Conservation (phyloP, 1,140 invertebrate species). For the Cryptotermes secundus region DNA sequence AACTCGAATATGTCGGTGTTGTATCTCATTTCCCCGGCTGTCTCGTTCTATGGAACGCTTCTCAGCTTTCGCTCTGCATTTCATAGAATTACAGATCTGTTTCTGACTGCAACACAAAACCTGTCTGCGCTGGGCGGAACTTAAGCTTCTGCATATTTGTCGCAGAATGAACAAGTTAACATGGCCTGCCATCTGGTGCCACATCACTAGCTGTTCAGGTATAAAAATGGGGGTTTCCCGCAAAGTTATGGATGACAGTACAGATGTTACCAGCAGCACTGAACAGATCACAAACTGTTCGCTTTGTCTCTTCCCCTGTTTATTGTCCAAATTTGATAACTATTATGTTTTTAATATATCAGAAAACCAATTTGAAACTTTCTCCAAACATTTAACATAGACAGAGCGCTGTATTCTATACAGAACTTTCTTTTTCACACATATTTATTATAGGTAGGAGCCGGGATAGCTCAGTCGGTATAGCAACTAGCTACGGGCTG, state of each 20-base stretch:
- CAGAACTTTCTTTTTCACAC: too few relatives aligned
- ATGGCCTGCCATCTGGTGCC: not conserved
- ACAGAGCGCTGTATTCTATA: too few relatives aligned
- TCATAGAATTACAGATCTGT: not conserved
- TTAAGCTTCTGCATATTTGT: constrained; percentile 12
- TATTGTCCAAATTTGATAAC: not conserved
- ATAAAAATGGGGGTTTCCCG: not conserved
- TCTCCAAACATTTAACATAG: not conserved
- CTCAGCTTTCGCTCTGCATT: not conserved
- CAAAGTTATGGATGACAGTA: constrained; percentile 4
- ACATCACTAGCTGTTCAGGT: not conserved
- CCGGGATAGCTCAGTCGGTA: too few relatives aligned
- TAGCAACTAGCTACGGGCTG: too few relatives aligned
- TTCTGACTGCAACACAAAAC: not conserved
- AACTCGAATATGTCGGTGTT: not conserved
- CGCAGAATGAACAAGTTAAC: not conserved
- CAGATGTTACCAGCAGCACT: not conserved
- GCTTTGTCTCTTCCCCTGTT: not conserved
- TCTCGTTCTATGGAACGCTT: not conserved
- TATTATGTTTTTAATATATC: not conserved
- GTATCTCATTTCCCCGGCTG: not conserved
- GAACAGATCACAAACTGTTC: not conserved
- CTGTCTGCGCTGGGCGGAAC: too few relatives aligned
- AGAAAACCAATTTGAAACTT: not conserved
- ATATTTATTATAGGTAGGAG: too few relatives aligned